Conservation (phyloP, 2,888 invertebrate species). For the Micoletzkya japonica region DNA sequence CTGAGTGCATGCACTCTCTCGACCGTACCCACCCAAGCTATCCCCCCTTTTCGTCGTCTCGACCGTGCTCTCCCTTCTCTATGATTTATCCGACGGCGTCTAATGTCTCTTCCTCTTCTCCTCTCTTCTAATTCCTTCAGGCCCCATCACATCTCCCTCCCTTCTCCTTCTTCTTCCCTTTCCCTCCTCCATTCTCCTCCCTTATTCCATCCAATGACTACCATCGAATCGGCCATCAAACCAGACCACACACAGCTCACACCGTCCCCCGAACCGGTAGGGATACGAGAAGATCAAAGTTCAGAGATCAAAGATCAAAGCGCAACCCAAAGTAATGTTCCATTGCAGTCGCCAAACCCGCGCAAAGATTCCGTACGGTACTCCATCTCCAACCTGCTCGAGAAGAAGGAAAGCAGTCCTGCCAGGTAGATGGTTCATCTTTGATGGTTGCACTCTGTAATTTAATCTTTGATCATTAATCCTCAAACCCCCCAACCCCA, state of each 20-base stretch:
- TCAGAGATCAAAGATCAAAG: not conserved
- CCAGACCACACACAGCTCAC: constrained; percentile 5
- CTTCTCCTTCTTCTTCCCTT: not conserved
- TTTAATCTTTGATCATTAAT: not conserved
- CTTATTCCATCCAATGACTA: not conserved
- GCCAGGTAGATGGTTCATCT: not conserved
- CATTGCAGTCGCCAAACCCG: not conserved
- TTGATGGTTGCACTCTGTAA: not conserved
- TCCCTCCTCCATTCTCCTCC: not conserved
- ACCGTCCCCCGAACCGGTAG: constrained; percentile 25
- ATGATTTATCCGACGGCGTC: too few relatives aligned
- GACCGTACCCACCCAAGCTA: not conserved
- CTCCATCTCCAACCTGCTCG: constrained; percentile 34
- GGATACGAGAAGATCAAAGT: not conserved
- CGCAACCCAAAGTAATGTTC: not conserved
- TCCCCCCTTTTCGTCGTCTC: not conserved
- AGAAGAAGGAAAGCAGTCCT: constrained; percentile 34
- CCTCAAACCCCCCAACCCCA: not conserved
- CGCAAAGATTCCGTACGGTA: constrained; percentile 28
- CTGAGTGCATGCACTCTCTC: not conserved
- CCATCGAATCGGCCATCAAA: not conserved
- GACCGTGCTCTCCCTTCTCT: not conserved
- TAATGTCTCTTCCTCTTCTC: not conserved
- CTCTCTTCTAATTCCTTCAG: not conserved
- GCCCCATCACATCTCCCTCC: not conserved